These are phyloP conservation scores for Sturnira hondurensis DNA, from an alignment of 2,113 vertebrate genomes.

Conservation along the genomic window DNA sequence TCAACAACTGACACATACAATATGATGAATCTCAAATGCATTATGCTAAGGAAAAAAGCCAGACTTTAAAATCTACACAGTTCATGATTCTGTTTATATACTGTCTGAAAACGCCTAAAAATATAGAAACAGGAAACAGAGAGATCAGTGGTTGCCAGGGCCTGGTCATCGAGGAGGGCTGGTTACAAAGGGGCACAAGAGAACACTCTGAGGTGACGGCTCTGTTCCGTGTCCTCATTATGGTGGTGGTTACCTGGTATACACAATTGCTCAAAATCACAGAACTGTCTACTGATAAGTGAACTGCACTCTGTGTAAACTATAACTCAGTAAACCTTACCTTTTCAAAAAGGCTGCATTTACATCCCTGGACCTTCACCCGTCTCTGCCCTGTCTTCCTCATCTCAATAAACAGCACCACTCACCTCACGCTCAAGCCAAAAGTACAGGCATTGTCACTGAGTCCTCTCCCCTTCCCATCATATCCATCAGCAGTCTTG, in stretches of 20 bases:
- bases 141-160: background rate
- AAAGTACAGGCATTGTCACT: no score
- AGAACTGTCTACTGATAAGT: background rate
- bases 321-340: background rate
- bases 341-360: background rate
- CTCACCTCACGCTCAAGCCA: background rate
- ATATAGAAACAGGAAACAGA: background rate
- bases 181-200: background rate
- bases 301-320: background rate
- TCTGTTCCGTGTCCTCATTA: no score
- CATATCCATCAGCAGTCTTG: background rate
- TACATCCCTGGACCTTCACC: background rate
- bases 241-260: background rate
- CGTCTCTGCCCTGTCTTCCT: background rate
- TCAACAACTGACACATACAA: background rate
- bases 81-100: no score
- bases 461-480: background rate
- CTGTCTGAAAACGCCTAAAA: background rate
- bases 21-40: background rate
- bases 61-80: background rate
- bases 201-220: fast-evolving
- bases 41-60: background rate
- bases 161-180: background rate
- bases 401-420: background rate
- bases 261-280: background rate